phyloP scores from a whole-genome alignment of 2,888 invertebrate genomes.

The Coelinius sp. region DNA sequence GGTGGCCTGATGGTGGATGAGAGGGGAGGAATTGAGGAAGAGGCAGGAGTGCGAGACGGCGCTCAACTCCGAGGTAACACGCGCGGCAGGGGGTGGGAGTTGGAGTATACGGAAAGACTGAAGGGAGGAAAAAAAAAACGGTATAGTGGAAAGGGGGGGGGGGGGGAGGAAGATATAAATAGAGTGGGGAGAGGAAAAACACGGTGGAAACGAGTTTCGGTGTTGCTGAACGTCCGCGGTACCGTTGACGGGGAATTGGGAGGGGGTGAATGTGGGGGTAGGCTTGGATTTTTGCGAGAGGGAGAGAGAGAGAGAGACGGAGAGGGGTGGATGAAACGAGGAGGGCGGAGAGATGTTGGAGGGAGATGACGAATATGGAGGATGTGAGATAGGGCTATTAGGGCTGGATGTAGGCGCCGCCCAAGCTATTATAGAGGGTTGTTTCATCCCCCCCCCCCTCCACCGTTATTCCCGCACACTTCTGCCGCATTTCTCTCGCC shows the following conservation, averaged over 20 bases:
- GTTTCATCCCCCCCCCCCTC: slow-evolving; percentile 60
- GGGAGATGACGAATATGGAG: slow-evolving; percentile 46
- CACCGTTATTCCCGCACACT: slow-evolving; percentile 47
- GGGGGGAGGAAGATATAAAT: slow-evolving; percentile 8
- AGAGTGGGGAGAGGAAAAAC: slow-evolving; percentile 40
- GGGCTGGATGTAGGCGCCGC: slow-evolving; percentile 70
- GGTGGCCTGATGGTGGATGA: slow-evolving; percentile 40
- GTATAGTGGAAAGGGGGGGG: slow-evolving; percentile 3
- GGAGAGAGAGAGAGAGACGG: slow-evolving; percentile 19
- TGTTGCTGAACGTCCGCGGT: slow-evolving; percentile 21
- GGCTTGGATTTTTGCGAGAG: slow-evolving; percentile 27
- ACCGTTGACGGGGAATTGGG: slow-evolving; percentile 7
- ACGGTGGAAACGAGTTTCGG: slow-evolving; percentile 49
- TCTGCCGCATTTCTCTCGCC: slow-evolving; percentile 25
- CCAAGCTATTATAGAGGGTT: slow-evolving; percentile 70
- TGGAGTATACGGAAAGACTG: slow-evolving; percentile 14
- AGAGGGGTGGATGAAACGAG: not conserved
- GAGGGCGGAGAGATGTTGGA: slow-evolving; percentile 41
- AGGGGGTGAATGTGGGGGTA: slow-evolving; percentile 38
- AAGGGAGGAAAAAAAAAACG: slow-evolving; percentile 17
- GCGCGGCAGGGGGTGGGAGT: slow-evolving; percentile 25
- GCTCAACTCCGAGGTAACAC: slow-evolving; percentile 16
- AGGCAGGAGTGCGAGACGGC: slow-evolving; percentile 7
- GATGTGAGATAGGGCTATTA: slow-evolving; percentile 70
- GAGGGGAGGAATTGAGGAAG: slow-evolving; percentile 34